Conservation (phyloP, 1,140 invertebrate species). For the Saccostrea glomerata region DNA sequence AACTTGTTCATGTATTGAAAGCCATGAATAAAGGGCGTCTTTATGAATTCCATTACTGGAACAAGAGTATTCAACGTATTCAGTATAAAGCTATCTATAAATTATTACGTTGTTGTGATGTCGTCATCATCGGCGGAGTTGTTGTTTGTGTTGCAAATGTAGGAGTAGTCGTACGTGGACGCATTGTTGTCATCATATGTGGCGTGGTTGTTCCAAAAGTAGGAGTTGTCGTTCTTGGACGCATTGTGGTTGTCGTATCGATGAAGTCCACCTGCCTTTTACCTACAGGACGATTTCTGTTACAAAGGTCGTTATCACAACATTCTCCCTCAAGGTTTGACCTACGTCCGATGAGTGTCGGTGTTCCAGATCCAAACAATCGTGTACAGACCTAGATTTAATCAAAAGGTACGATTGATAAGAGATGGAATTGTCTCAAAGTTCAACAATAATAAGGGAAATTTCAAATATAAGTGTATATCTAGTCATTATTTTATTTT, state of each 20-base stretch:
- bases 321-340: conserved; percentile 11
- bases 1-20: too few species aligned
- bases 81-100: background rate
- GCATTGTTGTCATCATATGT: background rate
- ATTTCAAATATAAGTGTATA: too few species aligned
- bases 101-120: background rate
- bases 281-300: background rate
- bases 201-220: background rate
- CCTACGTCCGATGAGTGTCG: background rate
- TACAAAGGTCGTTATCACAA: conserved; percentile 13
- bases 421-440: too few species aligned
- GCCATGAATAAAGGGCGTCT: too few species aligned
- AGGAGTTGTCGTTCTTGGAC: background rate
- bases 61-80: too few species aligned
- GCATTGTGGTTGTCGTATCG: background rate
- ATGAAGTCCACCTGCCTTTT: background rate
- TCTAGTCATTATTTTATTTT: too few species aligned
- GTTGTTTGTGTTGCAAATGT: background rate
- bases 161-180: conserved; percentile 8
- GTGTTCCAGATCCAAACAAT: background rate
- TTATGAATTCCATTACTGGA: too few species aligned
- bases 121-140: background rate
- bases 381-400: background rate
- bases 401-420: too few species aligned
- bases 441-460: too few species aligned